Percentiles rank a stretch among this genome's conserved stretches.
Evolutionary conservation across 1,140 invertebrate genomes (phyloP).

Genomic region (Pseudoatta argentina): DNA sequence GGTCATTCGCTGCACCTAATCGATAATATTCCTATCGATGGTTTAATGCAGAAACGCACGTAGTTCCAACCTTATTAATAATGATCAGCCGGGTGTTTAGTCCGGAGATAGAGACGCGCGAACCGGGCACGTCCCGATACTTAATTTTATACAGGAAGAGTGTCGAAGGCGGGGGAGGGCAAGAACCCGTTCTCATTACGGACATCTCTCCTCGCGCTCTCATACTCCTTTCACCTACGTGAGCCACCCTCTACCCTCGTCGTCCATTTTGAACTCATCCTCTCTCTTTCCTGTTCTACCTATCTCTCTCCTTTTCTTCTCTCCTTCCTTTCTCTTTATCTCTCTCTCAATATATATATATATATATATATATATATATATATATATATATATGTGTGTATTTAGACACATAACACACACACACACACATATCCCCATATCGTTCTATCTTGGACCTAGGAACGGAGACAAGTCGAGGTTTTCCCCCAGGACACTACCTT

Average conservation of each 20-base stretch:
- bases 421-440: constrained; percentile 7
- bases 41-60: constrained; percentile 54
- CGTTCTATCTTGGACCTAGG: constrained; percentile 32
- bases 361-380: no score
- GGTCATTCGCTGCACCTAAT: constrained; percentile 8
- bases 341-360: constrained; percentile 48
- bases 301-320: neutral
- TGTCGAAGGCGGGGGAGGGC: constrained; percentile 46
- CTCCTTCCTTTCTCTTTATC: neutral
- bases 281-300: constrained; percentile 1
- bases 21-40: constrained; percentile 55
- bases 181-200: constrained; percentile 41
- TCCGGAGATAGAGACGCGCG: constrained; percentile 63
- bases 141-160: constrained; percentile 70
- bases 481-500: constrained; percentile 46
- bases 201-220: constrained; percentile 19
- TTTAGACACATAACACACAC: neutral
- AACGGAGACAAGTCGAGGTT: constrained; percentile 20
- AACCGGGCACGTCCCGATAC: constrained; percentile 66
- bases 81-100: constrained; percentile 69
- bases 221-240: constrained; percentile 42
- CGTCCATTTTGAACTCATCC: constrained; percentile 26
- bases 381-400: constrained; percentile 44
- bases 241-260: constrained; percentile 40
- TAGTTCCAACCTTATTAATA: constrained; percentile 70